phyloP scores from a whole-genome alignment of 2,888 invertebrate genomes.

The Lamellibrachia satsuma region DNA sequence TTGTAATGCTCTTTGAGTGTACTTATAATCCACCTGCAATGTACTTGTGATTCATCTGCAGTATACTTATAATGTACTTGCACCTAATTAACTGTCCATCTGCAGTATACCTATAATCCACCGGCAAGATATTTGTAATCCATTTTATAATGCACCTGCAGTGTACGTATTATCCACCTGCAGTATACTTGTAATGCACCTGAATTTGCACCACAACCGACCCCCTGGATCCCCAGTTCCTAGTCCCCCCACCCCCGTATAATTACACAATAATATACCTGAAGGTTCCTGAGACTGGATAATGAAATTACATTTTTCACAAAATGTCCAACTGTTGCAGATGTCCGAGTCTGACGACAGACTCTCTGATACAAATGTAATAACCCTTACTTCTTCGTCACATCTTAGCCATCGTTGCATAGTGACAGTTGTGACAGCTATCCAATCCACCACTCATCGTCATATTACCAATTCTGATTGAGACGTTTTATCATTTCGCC shows the following conservation, averaged over 20 bases:
- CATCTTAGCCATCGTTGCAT: not conserved
- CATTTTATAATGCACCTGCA: too few species aligned
- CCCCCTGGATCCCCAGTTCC: too few species aligned
- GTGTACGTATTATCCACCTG: not conserved
- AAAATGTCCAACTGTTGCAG: not conserved
- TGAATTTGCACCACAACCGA: not conserved
- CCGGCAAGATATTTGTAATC: not conserved
- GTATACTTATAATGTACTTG: not conserved
- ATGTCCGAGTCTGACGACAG: not conserved
- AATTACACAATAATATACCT: too few species aligned
- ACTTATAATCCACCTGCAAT: too few species aligned
- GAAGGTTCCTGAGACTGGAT: not conserved
- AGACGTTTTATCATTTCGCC: conserved; percentile 7
- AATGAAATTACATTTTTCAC: not conserved
- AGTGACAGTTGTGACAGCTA: conserved; percentile 1
- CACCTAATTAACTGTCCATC: not conserved
- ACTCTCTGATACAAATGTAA: not conserved
- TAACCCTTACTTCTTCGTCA: not conserved
- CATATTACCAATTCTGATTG: conserved; percentile 6
- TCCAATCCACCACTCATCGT: not conserved
- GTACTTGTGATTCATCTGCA: not conserved
- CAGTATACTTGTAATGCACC: not conserved
- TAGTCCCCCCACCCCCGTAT: too few species aligned
- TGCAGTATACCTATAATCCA: not conserved
- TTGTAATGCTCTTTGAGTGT: too few species aligned